phyloP scores from a whole-genome alignment of 2,797 vertebrate genomes.

The Brachymystax lenok region DNA sequence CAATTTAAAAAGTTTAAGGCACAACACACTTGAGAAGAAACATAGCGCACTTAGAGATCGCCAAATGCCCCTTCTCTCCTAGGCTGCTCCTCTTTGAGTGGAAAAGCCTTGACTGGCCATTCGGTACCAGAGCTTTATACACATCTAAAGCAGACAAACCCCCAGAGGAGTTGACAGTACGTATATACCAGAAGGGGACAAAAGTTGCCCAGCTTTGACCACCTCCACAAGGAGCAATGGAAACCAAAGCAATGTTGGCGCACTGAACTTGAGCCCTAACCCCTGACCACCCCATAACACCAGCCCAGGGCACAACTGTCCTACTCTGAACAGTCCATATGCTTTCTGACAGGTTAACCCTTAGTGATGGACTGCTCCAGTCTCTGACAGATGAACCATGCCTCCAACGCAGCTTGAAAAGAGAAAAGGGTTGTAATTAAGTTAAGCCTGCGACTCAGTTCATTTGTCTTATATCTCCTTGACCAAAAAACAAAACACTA shows the following conservation, averaged over 20 bases:
- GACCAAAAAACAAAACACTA: slow-evolving; percentile 99
- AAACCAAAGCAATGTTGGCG: slow-evolving; percentile 86
- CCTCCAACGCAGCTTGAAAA: slow-evolving; percentile 99
- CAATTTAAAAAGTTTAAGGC: slow-evolving; percentile 87
- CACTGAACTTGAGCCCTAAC: slow-evolving; percentile 68
- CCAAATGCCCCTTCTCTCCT: slow-evolving; percentile 78
- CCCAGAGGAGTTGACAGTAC: slow-evolving; percentile 76
- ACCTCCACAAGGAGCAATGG: slow-evolving; percentile 87
- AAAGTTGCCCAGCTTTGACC: slow-evolving; percentile 80
- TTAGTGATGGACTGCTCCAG: slow-evolving; percentile 70
- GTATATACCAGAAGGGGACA: slow-evolving; percentile 72
- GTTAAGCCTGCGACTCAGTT: slow-evolving; percentile 99
- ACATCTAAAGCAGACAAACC: slow-evolving; percentile 81
- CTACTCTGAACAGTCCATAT: slow-evolving; percentile 76
- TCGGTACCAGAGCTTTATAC: slow-evolving; percentile 48
- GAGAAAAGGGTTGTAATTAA: slow-evolving; percentile 97
- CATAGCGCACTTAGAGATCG: slow-evolving; percentile 85
- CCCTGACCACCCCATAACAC: slow-evolving; percentile 74
- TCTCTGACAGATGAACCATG: slow-evolving; percentile 90
- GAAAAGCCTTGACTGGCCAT: slow-evolving; percentile 55
- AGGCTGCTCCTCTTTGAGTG: slow-evolving; percentile 65
- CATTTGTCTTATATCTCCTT: slow-evolving; percentile 96
- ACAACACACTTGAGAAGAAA: slow-evolving; percentile 93
- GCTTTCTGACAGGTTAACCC: slow-evolving; percentile 65
- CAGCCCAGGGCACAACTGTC: slow-evolving; percentile 59